Evolutionary conservation across 1,140 invertebrate genomes (phyloP), one percentile per base, ranked within the genome.

Genomic region (Portunus trituberculatus): DNA sequence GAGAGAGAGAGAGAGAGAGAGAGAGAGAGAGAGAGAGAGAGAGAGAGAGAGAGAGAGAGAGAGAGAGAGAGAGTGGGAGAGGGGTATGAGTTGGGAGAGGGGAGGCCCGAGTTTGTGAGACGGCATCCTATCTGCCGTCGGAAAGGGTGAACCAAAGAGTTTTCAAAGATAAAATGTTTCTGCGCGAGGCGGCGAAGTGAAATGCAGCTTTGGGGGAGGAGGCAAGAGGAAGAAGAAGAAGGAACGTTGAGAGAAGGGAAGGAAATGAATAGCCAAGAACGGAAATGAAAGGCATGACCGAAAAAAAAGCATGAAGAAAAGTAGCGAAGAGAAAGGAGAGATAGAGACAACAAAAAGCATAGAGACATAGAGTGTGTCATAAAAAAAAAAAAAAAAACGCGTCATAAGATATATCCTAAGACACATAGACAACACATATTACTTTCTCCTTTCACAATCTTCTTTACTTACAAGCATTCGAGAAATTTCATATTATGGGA

Each of bases 91-190:
- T 39, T 39, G 39, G 39, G 39, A 39, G 12, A 20, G 52, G 52
- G 52, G 20, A n/a, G 25, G 67, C 67, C 6, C 1, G 67, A 76
- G 67, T 76, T 76, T 76, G 67, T 76, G 25, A 76, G 67, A 76
- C 67, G 67, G 67, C 67, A 76, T 76, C 67, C 67, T 76, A 76
- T 76, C 67, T 76, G 20, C 20, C 67, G 67, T 76, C 67, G 20
- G 25, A 76, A 76, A 76, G 67, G 67, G 67, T n/a, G 67, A 76
- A 76, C 67, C 67, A 76, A 76, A 76, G 67, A 76, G 67, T 76
- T n/a, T 14, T 76, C 67, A n/a, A 76, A 76, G 67, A 76, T 76
- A n/a, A n/a, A n/a, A n/a, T 76, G 16, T 76, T 76, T n/a, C 25
- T 25, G 67, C 25, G 67, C 25, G 67, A n/a, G 20, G 67, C 20